Percentiles rank a stretch among this genome's conserved stretches.
phyloP scores from a whole-genome alignment of 2,797 vertebrate genomes.

The Ispidina lecontei region DNA sequence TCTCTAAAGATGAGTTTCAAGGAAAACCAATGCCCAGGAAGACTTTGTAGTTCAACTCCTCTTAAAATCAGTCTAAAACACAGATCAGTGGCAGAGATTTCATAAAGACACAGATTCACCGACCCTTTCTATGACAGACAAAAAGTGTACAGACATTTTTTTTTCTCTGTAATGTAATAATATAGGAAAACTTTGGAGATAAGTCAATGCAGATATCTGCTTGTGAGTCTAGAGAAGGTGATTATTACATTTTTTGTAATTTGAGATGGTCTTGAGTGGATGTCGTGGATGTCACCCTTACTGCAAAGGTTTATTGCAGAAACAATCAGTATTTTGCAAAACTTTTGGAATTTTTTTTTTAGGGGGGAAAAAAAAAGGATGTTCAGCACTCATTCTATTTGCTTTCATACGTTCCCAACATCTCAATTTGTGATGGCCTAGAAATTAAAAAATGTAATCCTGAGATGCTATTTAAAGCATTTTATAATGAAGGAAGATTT shows the following conservation, averaged over 20 bases:
- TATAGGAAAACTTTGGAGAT: not conserved
- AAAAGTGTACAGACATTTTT: not conserved
- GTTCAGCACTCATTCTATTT: not conserved
- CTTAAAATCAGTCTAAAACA: not conserved
- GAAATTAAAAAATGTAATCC: slow-evolving; percentile 8
- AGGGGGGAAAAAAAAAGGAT: not conserved
- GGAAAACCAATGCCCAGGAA: not conserved
- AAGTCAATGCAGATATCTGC: not conserved
- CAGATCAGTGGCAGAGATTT: not conserved
- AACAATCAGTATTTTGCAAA: not conserved
- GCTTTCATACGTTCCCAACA: not conserved
- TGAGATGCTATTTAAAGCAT: slow-evolving; percentile 19
- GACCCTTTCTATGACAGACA: not conserved
- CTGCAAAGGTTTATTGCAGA: not conserved
- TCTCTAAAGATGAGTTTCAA: not conserved
- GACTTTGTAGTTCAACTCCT: not conserved
- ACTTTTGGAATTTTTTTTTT: not conserved
- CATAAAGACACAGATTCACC: not conserved
- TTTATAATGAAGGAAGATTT: not conserved
- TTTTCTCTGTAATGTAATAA: not conserved
- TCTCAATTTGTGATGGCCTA: not conserved
- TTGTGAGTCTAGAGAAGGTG: not conserved
- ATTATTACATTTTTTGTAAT: not conserved
- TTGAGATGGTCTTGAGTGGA: not conserved
- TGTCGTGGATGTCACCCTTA: fast-evolving